Evolutionary conservation across 2,797 vertebrate species (phyloP).

Genomic region (Odontamblyopus lacepedii): DNA sequence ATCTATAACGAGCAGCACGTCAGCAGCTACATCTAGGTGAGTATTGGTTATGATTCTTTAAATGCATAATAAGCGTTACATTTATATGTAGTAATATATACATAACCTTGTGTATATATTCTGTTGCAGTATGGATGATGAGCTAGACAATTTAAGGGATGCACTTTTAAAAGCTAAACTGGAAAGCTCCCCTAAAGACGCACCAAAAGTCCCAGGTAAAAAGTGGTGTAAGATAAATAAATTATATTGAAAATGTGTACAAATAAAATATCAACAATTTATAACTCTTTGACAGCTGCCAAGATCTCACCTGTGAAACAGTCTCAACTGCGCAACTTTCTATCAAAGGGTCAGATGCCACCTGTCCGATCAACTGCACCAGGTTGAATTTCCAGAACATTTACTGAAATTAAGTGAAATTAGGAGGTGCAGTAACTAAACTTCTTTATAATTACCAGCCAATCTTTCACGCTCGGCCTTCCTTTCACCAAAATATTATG

Average conservation of each 20-base stretch:
- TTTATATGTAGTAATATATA: not conserved
- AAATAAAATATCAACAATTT: not conserved
- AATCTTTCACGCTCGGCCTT: constrained; percentile 93
- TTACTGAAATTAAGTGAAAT: not conserved
- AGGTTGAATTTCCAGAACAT: constrained; percentile 76
- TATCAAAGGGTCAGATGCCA: constrained; percentile 92
- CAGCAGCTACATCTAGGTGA: constrained; percentile 49
- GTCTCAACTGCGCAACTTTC: constrained; percentile 91
- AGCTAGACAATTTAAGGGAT: constrained; percentile 87
- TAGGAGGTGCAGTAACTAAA: not conserved
- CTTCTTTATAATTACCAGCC: constrained; percentile 68
- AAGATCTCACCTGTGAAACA: constrained; percentile 90
- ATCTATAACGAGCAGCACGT: constrained; percentile 28
- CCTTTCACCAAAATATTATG: constrained; percentile 89
- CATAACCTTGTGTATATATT: not conserved
- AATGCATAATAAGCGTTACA: no score
- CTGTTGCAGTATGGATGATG: constrained; percentile 83
- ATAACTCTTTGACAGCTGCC: constrained; percentile 57
- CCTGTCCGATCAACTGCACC: constrained; percentile 93
- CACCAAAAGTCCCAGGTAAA: constrained; percentile 81
- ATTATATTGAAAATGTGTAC: not conserved
- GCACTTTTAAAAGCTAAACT: constrained; percentile 87
- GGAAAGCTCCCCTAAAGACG: constrained; percentile 72
- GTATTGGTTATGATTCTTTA: not conserved
- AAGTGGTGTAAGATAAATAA: not conserved